Conservation (phyloP, 2,113 vertebrate species). For the Asarcornis scutulata region DNA sequence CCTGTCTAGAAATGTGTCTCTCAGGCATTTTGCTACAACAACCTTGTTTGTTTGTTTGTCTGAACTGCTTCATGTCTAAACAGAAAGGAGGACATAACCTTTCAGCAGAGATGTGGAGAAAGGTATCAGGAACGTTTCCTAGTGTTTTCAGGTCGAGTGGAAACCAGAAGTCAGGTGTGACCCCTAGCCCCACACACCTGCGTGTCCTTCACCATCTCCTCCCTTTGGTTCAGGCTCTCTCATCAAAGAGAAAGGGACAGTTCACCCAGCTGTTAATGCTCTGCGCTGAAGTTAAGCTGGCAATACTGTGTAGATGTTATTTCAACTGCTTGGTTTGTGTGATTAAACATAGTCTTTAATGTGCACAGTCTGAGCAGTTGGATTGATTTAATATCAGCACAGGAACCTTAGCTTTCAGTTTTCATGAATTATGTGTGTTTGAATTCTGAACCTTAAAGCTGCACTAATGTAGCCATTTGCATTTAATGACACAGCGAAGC, state of each 20-base stretch:
- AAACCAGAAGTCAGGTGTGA: neutral
- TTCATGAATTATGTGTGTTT: conserved; percentile 29
- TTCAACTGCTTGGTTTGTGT: neutral
- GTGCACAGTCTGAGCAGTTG: neutral
- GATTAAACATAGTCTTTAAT: neutral
- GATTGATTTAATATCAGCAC: conserved; percentile 11
- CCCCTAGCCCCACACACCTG: neutral
- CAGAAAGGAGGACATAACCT: neutral
- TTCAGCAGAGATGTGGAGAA: neutral
- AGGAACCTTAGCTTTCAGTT: conserved; percentile 15
- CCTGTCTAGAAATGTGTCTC: neutral
- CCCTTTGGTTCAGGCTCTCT: neutral
- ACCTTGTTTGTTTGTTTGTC: neutral
- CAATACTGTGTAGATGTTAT: neutral
- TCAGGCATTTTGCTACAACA: neutral
- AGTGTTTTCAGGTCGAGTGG: neutral
- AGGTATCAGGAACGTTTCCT: neutral
- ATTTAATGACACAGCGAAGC: conserved; percentile 13
- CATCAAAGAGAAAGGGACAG: neutral
- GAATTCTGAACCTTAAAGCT: conserved; percentile 30
- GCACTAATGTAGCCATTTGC: conserved; percentile 15
- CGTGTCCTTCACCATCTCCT: neutral
- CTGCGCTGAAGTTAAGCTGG: neutral
- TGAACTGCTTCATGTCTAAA: neutral
- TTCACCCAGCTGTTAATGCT: neutral